Base-by-base conservation (phyloP, 2,797 vertebrate genomes). In the Ciconia nigra region DNA sequence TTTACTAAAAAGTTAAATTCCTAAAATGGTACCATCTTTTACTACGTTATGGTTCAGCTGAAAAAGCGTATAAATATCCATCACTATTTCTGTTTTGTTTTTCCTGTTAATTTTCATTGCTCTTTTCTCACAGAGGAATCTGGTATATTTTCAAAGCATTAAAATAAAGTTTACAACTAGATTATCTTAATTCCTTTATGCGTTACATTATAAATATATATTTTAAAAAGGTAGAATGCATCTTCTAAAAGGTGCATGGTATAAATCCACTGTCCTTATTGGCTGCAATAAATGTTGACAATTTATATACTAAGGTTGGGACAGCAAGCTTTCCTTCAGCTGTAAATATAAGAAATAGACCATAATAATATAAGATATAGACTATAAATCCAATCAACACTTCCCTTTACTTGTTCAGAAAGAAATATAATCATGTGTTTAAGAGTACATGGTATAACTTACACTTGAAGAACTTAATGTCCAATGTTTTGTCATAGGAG, bases 401-500 rank as follows among this genome's bases (percentile, higher is more conserved):
- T 92, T 89, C 21, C 39, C n/a, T 84, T 88, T 93, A 67, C 49
- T 91, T 82, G 54, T 82, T 95, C 17, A 59, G 44, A 44, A 74
- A 87, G 58, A 96, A 84, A 72, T 95, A 82, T 42, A 79, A 55
- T 88, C 13, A 46, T 15, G 13, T 90, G 6, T 93, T 89, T 87
- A 93, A 95, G 41, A 78, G 54, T 86, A 89, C 51, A 28, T 73
- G 33, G 58, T 95, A 19, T 92, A 91, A 87, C 78, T 96, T 95
- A 80, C 46, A 46, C 59, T 85, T 87, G 66, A 87, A 79, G 74
- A 91, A 83, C 8, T 77, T 90, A 63, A 73, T 93, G 96, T 83
- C 93, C 81, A 74, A 47, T 83, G 16, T 73, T 18, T 87, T 95
- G 41, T 94, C 44, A 28, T 20, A 52, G 59, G 62, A 87, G 14